phyloP scores from a whole-genome alignment of 2,888 invertebrate genomes.

The Diarsia brunnea region DNA sequence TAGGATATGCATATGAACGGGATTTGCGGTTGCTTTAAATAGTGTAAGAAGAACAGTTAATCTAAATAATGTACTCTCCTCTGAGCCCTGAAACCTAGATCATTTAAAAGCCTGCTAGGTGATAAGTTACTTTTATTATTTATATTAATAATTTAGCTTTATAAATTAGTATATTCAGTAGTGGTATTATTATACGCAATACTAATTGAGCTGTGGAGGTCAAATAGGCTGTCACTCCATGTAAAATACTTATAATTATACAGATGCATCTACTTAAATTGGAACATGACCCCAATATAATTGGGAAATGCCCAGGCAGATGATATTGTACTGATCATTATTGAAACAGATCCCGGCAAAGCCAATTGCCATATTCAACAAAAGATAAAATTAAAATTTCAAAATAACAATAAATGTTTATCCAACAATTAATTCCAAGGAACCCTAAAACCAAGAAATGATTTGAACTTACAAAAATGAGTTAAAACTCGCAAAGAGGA shows the following conservation, averaged over 20 bases:
- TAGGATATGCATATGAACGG: neutral
- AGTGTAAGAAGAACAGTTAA: neutral
- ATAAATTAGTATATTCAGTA: too few species aligned
- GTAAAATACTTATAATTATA: too few species aligned
- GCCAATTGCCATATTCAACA: too few species aligned
- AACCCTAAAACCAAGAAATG: conserved; percentile 72
- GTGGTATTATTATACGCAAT: too few species aligned
- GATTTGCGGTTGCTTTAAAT: neutral
- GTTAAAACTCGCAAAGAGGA: conserved; percentile 70
- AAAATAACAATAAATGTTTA: conserved; percentile 25
- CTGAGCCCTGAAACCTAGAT: neutral
- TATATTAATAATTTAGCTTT: too few species aligned
- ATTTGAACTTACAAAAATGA: conserved; percentile 77
- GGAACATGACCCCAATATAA: too few species aligned
- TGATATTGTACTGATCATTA: neutral
- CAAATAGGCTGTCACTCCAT: too few species aligned
- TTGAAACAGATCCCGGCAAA: neutral
- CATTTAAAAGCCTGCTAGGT: neutral
- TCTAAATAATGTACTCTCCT: neutral
- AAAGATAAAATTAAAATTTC: neutral
- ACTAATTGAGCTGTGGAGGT: too few species aligned
- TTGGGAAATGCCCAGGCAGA: too few species aligned
- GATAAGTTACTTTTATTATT: neutral
- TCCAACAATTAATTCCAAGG: conserved; percentile 42
- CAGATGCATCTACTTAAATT: too few species aligned